These are phyloP conservation scores for Cynoglossus semilaevis DNA, from an alignment of 2,113 vertebrate genomes.

Conservation along the genomic window DNA sequence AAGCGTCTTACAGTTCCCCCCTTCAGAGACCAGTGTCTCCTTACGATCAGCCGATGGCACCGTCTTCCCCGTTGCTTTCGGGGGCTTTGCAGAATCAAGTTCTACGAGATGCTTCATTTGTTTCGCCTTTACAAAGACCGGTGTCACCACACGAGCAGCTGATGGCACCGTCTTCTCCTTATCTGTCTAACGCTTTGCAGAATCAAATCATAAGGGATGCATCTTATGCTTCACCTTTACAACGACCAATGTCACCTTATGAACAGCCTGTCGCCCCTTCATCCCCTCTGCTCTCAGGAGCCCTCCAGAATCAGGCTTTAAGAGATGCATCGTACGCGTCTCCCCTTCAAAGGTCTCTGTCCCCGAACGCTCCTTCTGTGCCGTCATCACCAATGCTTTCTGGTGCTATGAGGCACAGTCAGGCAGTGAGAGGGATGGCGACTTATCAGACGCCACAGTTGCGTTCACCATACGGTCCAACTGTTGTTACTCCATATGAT, in stretches of 20 bases:
- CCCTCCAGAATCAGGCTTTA: constrained; percentile 60
- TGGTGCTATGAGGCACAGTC: constrained; percentile 65
- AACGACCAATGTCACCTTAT: constrained; percentile 51
- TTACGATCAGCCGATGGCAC: constrained; percentile 41
- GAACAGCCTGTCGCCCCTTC: constrained; percentile 50
- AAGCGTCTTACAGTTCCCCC: constrained; percentile 50
- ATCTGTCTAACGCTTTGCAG: constrained; percentile 61
- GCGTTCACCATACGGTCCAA: constrained; percentile 63
- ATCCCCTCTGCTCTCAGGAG: constrained; percentile 60
- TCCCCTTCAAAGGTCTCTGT: constrained; percentile 54
- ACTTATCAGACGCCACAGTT: constrained; percentile 59
- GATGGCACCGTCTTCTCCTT: constrained; percentile 47
- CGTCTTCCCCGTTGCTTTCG: constrained; percentile 56
- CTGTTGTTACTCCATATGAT: constrained; percentile 69
- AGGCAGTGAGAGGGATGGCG: constrained; percentile 54
- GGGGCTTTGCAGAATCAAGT: constrained; percentile 60
- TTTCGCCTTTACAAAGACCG: constrained; percentile 46
- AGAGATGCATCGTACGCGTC: constrained; percentile 60
- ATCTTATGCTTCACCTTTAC: constrained; percentile 57
- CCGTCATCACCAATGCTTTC: constrained; percentile 64
- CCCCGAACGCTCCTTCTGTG: constrained; percentile 54
- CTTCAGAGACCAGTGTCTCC: constrained; percentile 49
- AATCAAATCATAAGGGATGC: constrained; percentile 57
- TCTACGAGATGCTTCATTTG: constrained; percentile 48
- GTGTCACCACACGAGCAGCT: constrained; percentile 48